Conservation (phyloP, 2,797 vertebrate genomes). For the Periparus ater region DNA sequence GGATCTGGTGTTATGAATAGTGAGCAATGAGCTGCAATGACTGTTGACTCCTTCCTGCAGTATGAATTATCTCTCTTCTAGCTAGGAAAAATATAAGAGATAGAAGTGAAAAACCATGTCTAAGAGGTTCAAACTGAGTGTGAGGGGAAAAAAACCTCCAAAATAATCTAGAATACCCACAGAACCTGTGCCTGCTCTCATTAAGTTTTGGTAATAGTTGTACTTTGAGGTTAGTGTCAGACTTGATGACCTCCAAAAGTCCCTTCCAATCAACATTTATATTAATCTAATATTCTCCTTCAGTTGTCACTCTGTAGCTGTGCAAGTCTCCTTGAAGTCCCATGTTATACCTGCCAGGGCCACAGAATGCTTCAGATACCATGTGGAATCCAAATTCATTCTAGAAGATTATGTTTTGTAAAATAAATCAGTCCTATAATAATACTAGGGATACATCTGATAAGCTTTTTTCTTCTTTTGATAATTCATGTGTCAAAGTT, state of each 20-base stretch:
- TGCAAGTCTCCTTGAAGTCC: not conserved
- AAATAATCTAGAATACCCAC: not conserved
- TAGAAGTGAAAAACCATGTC: not conserved
- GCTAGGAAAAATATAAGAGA: not conserved
- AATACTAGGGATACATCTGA: not conserved
- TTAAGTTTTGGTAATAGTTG: not conserved
- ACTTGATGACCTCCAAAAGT: not conserved
- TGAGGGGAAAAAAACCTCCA: not conserved
- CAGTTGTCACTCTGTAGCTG: not conserved
- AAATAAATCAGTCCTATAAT: not conserved
- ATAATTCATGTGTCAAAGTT: not conserved
- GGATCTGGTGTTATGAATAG: not conserved
- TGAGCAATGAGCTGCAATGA: not conserved
- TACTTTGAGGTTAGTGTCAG: rapidly evolving
- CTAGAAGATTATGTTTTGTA: not conserved
- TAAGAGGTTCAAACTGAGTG: not conserved
- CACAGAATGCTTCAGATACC: not conserved
- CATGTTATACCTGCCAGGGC: not conserved
- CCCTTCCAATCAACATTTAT: not conserved
- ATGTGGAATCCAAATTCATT: not conserved
- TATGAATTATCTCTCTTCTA: not conserved
- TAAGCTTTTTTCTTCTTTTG: not conserved
- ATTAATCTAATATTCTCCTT: not conserved
- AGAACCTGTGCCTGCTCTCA: not conserved
- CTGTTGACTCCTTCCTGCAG: not conserved